Conservation (phyloP, 2,797 vertebrate genomes). For the Petrocephalus sullivani region DNA sequence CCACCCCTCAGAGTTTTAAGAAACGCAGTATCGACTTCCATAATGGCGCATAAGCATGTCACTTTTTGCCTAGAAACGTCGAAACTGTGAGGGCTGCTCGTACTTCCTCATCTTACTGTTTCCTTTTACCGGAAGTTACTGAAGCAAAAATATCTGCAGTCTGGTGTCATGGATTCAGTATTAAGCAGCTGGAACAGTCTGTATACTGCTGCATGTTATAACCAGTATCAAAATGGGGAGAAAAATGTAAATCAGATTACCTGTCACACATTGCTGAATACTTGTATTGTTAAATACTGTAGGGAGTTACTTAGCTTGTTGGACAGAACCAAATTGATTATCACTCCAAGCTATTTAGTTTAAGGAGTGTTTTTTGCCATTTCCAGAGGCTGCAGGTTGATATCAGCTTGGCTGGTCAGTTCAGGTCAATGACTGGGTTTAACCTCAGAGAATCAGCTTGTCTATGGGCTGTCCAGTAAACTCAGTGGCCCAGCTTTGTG, state of each 20-base stretch:
- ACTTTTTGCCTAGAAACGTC: not conserved
- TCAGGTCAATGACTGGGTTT: not conserved
- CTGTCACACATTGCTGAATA: not conserved
- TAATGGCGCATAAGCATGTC: not conserved
- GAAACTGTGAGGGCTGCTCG: not conserved
- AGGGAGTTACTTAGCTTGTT: not conserved
- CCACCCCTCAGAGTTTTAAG: slow-evolving; percentile 52
- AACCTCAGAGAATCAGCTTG: not conserved
- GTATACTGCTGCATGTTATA: not conserved
- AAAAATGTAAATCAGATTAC: not conserved
- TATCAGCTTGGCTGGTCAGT: not conserved
- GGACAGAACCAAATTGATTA: not conserved
- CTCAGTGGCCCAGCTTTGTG: not conserved
- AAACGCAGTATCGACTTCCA: slow-evolving; percentile 49
- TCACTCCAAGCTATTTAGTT: not conserved
- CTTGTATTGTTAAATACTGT: not conserved
- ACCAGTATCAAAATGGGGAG: not conserved
- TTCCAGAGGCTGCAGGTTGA: not conserved
- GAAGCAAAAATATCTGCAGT: not conserved
- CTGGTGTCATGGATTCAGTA: not conserved
- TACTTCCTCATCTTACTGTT: slow-evolving; percentile 22
- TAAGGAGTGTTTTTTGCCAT: not conserved
- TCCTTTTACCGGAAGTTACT: slow-evolving; percentile 12
- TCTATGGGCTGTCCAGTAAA: not conserved
- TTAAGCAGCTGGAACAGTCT: not conserved